Evolutionary conservation across 1,140 invertebrate species (phyloP).

Genomic region (Ptiloglossa arizonensis): DNA sequence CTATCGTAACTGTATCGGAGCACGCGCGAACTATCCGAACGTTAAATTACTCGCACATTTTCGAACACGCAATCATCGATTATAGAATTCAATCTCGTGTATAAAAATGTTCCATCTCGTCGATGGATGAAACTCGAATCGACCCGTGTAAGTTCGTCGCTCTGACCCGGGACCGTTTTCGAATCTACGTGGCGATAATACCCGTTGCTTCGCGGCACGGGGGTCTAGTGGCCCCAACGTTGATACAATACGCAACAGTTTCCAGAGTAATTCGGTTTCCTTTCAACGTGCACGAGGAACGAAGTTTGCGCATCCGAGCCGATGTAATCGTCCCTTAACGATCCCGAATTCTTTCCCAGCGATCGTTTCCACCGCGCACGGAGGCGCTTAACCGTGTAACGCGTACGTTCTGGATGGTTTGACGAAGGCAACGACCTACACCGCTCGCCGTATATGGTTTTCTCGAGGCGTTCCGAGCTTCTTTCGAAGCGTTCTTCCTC

Average conservation of each 20-base stretch:
- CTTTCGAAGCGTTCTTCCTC: constrained; percentile 7
- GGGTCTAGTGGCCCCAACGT: too few species aligned
- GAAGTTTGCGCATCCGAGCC: background rate
- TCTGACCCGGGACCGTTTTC: too few species aligned
- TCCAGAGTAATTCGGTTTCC: background rate
- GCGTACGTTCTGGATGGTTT: background rate
- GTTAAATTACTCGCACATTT: too few species aligned
- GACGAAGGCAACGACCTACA: constrained; percentile 25
- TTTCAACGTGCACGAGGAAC: constrained; percentile 2
- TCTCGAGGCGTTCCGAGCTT: constrained; percentile 1
- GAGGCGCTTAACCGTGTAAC: constrained; percentile 8
- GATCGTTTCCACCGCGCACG: background rate
- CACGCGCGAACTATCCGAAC: too few species aligned
- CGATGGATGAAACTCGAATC: too few species aligned
- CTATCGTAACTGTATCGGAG: too few species aligned
- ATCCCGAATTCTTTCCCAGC: background rate
- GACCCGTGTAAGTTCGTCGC: too few species aligned
- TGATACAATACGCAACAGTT: background rate
- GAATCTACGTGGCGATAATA: too few species aligned
- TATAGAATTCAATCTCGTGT: too few species aligned
- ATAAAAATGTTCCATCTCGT: too few species aligned
- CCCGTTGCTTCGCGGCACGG: too few species aligned
- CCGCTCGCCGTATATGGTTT: constrained; percentile 6
- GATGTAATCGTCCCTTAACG: background rate
- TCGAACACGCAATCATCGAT: too few species aligned